Base-by-base conservation (phyloP, 2,797 vertebrate species). In the Chromobotia macracanthus region DNA sequence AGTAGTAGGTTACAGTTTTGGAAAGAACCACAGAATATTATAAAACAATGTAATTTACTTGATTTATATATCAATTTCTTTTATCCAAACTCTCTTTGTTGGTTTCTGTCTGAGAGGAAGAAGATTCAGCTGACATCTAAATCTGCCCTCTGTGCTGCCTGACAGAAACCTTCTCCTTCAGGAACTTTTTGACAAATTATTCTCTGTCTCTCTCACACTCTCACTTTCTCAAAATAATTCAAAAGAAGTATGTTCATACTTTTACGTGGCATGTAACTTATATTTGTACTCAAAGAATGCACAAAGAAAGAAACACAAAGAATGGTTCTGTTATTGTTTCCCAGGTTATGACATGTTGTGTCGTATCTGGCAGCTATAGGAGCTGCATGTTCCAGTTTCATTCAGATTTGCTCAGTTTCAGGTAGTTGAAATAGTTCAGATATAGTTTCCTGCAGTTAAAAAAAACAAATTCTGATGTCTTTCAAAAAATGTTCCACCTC, bases 151-250 rank as follows among this genome's bases (percentile, higher is more conserved):
- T 85, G n/a, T n/a, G 78, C 72, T 72, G 71, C 75, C 60, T 44
- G 44, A 78, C 81, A 82, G 69, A 82, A 82, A n/a, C n/a, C n/a
- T n/a, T n/a, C n/a, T n/a, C n/a, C 83, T 83, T 66, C 31, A 67
- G 61, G 1, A 76, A 76, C 51, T 76, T 56, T 76, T 28, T 46
- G 74, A 75, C 12, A 75, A 76, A 51, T 87, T 80, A 85, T 87
- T 38, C 35, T 38, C 35, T 38, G 2, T 38, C 5, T n/a, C n/a
- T n/a, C n/a, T n/a, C n/a, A n/a, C n/a, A n/a, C n/a, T n/a, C n/a
- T n/a, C n/a, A n/a, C n/a, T n/a, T n/a, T 38, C 35, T 38, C 4
- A 28, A 28, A 28, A 28, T 28, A 28, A 21, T 55, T 55, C 3
- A 11, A 55, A 55, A 3, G 8, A 55, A 3, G 19, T 55, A 10